Conservation (phyloP, 2,797 vertebrate species). For the Lerista edwardsae region DNA sequence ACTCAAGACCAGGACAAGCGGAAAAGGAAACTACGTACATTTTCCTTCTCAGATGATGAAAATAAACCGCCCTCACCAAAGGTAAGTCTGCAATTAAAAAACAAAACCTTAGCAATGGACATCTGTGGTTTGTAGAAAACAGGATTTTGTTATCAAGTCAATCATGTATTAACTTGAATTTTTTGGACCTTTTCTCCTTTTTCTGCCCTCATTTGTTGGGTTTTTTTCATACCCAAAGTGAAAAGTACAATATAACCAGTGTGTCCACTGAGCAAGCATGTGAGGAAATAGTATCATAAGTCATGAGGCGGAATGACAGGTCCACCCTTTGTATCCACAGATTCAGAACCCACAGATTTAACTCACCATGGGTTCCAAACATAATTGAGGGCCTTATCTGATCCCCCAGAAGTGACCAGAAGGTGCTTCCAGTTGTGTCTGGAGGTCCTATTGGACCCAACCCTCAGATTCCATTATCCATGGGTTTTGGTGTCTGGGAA, state of each 20-base stretch:
- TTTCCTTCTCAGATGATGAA: constrained; percentile 92
- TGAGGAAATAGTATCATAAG: neutral
- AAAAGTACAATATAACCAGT: neutral
- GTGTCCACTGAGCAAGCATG: neutral
- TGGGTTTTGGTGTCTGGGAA: too few species aligned
- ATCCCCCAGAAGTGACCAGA: too few species aligned
- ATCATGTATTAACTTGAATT: neutral
- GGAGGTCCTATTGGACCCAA: too few species aligned
- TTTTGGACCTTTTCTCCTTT: too few species aligned
- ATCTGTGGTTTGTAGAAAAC: neutral
- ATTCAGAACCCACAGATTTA: too few species aligned
- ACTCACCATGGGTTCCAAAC: too few species aligned
- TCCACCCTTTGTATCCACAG: too few species aligned
- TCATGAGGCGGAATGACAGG: neutral
- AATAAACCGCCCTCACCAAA: constrained; percentile 94
- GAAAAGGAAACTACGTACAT: constrained; percentile 87
- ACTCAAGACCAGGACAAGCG: constrained; percentile 74
- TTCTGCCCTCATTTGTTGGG: neutral
- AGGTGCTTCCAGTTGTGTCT: too few species aligned
- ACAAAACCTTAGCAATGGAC: neutral
- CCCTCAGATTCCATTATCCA: too few species aligned
- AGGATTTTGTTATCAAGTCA: neutral
- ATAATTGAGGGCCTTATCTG: too few species aligned
- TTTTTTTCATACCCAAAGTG: neutral
- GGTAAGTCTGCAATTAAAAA: constrained; percentile 73